Percentiles rank a stretch among this genome's conserved stretches.
Evolutionary conservation across 1,140 invertebrate genomes (phyloP).

Genomic region (Lasioglossum albipes): DNA sequence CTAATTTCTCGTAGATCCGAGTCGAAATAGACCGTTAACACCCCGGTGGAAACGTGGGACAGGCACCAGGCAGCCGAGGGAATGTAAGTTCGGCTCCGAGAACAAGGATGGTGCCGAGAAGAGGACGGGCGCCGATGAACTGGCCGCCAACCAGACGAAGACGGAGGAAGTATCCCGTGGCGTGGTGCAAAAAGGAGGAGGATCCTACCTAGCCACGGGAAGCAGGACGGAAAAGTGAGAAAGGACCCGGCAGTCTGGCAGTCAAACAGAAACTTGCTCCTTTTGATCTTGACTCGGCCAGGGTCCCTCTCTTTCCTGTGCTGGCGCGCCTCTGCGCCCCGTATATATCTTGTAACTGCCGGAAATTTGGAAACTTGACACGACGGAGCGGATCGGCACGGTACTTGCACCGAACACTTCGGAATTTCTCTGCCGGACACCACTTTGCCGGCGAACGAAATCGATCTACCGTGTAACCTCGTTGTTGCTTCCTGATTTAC

Average conservation of each 20-base stretch:
- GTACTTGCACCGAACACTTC: slow-evolving; percentile 54
- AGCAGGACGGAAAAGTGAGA: slow-evolving; percentile 49
- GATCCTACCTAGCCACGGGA: neutral
- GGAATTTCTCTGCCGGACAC: slow-evolving; percentile 53
- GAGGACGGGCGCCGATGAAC: too few relatives aligned
- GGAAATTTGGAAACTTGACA: slow-evolving; percentile 68
- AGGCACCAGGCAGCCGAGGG: slow-evolving; percentile 14
- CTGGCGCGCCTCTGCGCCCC: neutral
- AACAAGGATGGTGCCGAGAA: slow-evolving; percentile 1
- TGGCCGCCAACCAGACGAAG: neutral
- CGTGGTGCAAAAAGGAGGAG: slow-evolving; percentile 1
- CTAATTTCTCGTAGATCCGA: slow-evolving; percentile 65
- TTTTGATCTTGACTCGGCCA: slow-evolving; percentile 46
- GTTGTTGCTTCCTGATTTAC: slow-evolving; percentile 22
- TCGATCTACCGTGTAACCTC: slow-evolving; percentile 46
- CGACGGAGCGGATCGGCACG: slow-evolving; percentile 46
- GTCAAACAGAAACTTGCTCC: slow-evolving; percentile 64
- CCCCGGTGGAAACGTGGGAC: slow-evolving; percentile 42
- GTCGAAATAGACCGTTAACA: slow-evolving; percentile 66
- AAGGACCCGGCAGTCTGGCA: slow-evolving; percentile 37
- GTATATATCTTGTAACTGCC: slow-evolving; percentile 54
- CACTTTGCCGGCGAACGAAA: slow-evolving; percentile 47
- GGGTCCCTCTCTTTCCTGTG: slow-evolving; percentile 29
- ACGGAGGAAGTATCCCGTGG: neutral
- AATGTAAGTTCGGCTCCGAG: slow-evolving; percentile 17